Base-by-base conservation (phyloP, 2,113 vertebrate species). In the Eretmochelys imbricata region DNA sequence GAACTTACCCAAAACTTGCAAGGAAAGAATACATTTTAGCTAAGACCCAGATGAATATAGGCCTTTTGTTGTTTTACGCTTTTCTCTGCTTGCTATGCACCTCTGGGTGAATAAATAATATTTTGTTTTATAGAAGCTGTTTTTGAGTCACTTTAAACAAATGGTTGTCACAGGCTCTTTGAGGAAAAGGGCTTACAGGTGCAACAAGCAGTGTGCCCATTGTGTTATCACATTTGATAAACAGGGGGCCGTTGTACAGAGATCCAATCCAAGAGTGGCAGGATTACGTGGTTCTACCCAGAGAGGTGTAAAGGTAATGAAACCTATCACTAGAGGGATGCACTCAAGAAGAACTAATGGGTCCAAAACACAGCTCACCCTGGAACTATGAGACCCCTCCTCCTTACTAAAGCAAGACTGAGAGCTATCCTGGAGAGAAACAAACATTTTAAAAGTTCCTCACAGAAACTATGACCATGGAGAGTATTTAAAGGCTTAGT, bases 401-500 rank as follows among this genome's bases (percentile, higher is more conserved):
- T 57, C 85, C 78, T 0, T 1, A 72, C 3, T n/a, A 78, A 8
- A 10, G 14, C 89, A 35, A 6, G 22, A 25, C 0, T 0, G 1
- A 49, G 78, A 83, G 62, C 48, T 42, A 5, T 0, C 0, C 27
- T 10, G 46, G 82, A 31, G 35, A 49, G 25, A 2, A 57, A 24
- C 49, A 50, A 0, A 42, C 12, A 10, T 49, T 80, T 72, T 55
- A 87, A 53, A 85, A 94, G 94, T 93, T 96, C 94, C 91, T 95
- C 20, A 59, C 25, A 25, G 55, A 59, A 10, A 59, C 25, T 59
- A 59, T 59, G 25, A 59, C 55, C 20, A 59, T 22, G 25, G 9
- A 59, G 3, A 59, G 55, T 51, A 51, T 97, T 96, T 90, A 97
- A 96, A 91, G 19, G 95, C 96, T 96, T 96, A 91, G 95, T 95